Percentiles rank a stretch among this genome's conserved stretches.
These are phyloP conservation scores for Lutraria lutraria DNA, from an alignment of 2,888 invertebrate genomes.

Conservation along the genomic window DNA sequence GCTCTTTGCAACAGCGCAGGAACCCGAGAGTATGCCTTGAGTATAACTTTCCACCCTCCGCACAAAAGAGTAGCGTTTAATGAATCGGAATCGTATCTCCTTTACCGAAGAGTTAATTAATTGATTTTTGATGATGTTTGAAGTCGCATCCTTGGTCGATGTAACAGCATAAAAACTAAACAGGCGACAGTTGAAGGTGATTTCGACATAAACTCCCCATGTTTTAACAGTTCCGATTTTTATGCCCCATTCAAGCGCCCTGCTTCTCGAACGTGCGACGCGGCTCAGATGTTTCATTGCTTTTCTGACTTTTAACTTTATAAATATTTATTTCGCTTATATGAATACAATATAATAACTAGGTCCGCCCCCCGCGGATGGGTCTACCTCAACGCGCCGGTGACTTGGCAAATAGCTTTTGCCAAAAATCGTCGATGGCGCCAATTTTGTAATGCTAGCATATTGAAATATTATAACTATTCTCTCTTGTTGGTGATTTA, in stretches of 20 bases:
- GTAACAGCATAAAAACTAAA: slow-evolving; percentile 19
- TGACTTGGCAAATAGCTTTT: slow-evolving; percentile 57
- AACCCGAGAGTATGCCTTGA: not conserved
- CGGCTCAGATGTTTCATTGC: slow-evolving; percentile 40
- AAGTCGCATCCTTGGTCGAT: not conserved
- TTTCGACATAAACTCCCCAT: slow-evolving; percentile 45
- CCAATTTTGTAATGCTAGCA: slow-evolving; percentile 64
- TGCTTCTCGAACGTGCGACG: slow-evolving; percentile 21
- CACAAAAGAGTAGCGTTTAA: not conserved
- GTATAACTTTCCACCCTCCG: not conserved
- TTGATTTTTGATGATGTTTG: slow-evolving; percentile 45
- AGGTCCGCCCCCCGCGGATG: slow-evolving; percentile 36
- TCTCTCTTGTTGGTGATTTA: slow-evolving; percentile 58
- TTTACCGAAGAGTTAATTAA: slow-evolving; percentile 18
- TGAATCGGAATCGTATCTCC: slow-evolving; percentile 25
- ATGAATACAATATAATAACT: slow-evolving; percentile 57
- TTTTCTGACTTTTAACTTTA: slow-evolving; percentile 42
- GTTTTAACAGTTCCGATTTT: slow-evolving; percentile 37
- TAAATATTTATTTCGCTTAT: slow-evolving; percentile 56
- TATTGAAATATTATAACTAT: slow-evolving; percentile 58
- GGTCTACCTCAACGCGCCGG: slow-evolving; percentile 57
- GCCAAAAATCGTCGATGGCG: slow-evolving; percentile 49
- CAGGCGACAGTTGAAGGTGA: slow-evolving; percentile 39
- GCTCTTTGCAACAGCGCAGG: not conserved
- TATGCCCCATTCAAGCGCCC: slow-evolving; percentile 38